These are phyloP conservation scores for Dynastes hyllus DNA, from an alignment of 2,888 invertebrate genomes.

Conservation along the genomic window DNA sequence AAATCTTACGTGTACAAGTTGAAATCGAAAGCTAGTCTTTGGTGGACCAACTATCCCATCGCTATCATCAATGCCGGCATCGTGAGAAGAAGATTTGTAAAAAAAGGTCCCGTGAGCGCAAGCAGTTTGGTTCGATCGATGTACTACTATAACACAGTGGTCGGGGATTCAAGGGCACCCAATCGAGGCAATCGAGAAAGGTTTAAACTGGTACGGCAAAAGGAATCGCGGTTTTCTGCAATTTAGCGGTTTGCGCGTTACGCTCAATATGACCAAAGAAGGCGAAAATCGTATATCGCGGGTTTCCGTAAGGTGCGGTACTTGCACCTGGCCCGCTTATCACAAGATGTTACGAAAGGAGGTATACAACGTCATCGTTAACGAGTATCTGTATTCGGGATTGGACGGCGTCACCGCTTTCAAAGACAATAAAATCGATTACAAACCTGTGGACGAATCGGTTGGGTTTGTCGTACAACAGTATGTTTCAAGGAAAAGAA, in stretches of 20 bases:
- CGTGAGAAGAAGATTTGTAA: constrained; percentile 79
- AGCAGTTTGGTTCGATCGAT: constrained; percentile 82
- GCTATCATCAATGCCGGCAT: constrained; percentile 85
- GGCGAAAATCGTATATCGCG: constrained; percentile 78
- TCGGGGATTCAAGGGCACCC: constrained; percentile 80
- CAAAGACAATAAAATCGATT: neutral
- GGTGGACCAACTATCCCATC: constrained; percentile 87
- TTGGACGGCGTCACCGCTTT: neutral
- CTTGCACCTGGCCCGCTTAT: constrained; percentile 78
- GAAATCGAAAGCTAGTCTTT: constrained; percentile 56
- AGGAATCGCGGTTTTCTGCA: constrained; percentile 82
- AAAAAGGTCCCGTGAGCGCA: constrained; percentile 77
- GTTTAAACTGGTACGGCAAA: constrained; percentile 63
- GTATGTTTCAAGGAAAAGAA: neutral
- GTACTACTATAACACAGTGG: constrained; percentile 84
- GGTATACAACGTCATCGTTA: constrained; percentile 79
- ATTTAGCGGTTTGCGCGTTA: constrained; percentile 83
- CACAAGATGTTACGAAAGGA: constrained; percentile 72
- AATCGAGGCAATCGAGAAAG: constrained; percentile 71
- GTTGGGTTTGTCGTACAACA: neutral
- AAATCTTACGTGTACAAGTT: constrained; percentile 70
- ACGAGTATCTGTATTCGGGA: constrained; percentile 71
- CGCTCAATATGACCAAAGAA: constrained; percentile 78
- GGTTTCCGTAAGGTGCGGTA: constrained; percentile 78
- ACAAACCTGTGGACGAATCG: neutral